Evolutionary conservation across 2,797 vertebrate species (phyloP).

Genomic region (Gymnopithys bicolor): DNA sequence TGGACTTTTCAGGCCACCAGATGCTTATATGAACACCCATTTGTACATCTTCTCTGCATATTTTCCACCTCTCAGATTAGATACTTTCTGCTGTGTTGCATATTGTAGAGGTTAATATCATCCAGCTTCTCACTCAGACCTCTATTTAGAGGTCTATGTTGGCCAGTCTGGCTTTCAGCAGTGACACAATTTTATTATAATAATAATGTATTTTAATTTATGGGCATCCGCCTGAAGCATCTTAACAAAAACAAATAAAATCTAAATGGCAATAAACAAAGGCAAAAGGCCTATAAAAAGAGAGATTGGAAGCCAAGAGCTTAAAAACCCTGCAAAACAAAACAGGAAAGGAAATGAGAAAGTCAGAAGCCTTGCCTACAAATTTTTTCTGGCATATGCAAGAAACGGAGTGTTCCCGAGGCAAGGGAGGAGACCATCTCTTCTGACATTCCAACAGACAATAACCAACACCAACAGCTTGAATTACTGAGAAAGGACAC

Average conservation of each 20-base stretch:
- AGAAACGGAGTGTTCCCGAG: background rate
- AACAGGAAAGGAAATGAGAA: conserved; percentile 53
- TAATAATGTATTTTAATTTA: conserved; percentile 75
- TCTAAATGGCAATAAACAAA: conserved; percentile 73
- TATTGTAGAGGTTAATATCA: background rate
- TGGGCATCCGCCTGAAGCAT: conserved; percentile 62
- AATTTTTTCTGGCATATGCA: background rate
- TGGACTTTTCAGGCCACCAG: background rate
- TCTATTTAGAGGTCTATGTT: background rate
- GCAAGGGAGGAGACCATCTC: background rate
- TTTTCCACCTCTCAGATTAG: conserved; percentile 19
- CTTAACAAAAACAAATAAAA: conserved; percentile 73
- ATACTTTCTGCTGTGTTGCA: background rate
- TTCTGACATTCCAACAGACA: background rate
- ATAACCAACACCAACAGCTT: background rate
- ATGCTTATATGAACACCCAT: background rate
- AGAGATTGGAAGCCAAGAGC: background rate
- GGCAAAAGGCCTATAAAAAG: conserved; percentile 76
- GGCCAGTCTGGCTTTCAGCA: background rate
- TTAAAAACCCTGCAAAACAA: conserved; percentile 47
- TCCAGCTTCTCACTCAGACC: background rate
- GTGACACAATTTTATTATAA: conserved; percentile 54
- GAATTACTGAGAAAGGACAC: background rate
- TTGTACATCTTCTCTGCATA: background rate
- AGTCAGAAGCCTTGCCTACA: conserved; percentile 14